Evolutionary conservation across 1,140 invertebrate genomes (phyloP).

Genomic region (Drosophila parvula): DNA sequence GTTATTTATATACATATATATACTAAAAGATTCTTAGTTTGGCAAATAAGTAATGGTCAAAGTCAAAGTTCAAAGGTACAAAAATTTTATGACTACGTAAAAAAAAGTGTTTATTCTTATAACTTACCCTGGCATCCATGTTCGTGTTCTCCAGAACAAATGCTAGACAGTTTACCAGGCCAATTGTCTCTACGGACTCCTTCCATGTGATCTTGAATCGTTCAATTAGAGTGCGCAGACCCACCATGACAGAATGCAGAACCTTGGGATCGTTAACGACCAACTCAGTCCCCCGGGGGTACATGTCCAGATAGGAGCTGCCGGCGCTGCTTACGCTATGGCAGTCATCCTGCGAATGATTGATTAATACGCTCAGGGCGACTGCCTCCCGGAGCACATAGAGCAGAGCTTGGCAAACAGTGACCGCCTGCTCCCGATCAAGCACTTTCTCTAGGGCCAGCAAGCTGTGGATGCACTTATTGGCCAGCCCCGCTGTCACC

Average conservation of each 20-base stretch:
- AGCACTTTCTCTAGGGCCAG: slow-evolving; percentile 85
- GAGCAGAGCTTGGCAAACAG: slow-evolving; percentile 89
- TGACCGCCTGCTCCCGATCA: slow-evolving; percentile 87
- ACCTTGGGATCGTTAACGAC: slow-evolving; percentile 83
- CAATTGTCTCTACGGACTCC: slow-evolving; percentile 85
- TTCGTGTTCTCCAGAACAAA: slow-evolving; percentile 83
- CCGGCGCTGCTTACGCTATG: slow-evolving; percentile 83
- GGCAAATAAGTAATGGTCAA: too few relatives aligned
- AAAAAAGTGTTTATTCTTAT: too few relatives aligned
- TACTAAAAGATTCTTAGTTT: background rate
- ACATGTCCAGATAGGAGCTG: slow-evolving; percentile 53
- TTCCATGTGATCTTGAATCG: slow-evolving; percentile 90
- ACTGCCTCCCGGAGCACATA: slow-evolving; percentile 88
- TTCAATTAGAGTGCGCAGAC: slow-evolving; percentile 87
- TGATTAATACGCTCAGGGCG: slow-evolving; percentile 45
- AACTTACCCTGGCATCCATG: slow-evolving; percentile 80
- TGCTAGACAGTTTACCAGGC: slow-evolving; percentile 80
- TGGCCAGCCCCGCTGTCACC: slow-evolving; percentile 85
- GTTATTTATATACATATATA: too few relatives aligned
- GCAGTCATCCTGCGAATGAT: slow-evolving; percentile 54
- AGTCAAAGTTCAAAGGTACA: background rate
- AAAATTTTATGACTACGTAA: background rate
- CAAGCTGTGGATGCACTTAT: slow-evolving; percentile 87
- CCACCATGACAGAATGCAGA: slow-evolving; percentile 87
- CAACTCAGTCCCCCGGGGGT: slow-evolving; percentile 59